Percentiles rank a stretch among this genome's conserved stretches.
These are phyloP conservation scores for Gallinago media DNA, from an alignment of 2,113 vertebrate species.

Conservation along the genomic window DNA sequence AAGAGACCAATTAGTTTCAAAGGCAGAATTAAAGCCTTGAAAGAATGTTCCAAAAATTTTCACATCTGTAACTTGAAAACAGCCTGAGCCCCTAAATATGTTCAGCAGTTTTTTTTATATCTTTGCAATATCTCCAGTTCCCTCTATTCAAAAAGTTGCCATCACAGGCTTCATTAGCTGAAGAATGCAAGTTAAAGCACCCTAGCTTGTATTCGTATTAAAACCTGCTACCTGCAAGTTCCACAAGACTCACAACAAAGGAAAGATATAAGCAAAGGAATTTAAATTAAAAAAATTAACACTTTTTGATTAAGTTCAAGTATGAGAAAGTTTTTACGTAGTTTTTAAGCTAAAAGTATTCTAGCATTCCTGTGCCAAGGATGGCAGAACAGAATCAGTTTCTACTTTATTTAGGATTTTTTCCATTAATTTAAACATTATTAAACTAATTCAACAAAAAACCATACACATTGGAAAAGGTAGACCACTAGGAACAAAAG, in stretches of 20 bases:
- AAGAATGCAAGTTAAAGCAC: not conserved
- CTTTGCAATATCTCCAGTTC: not conserved
- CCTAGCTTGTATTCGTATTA: not conserved
- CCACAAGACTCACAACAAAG: not conserved
- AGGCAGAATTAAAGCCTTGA: not conserved
- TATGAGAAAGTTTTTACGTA: not conserved
- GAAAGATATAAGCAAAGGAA: not conserved
- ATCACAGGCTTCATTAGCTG: not conserved
- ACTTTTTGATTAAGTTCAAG: not conserved
- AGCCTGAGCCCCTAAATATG: rapidly evolving
- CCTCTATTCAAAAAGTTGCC: not conserved
- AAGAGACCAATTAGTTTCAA: not conserved
- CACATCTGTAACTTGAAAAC: not conserved
- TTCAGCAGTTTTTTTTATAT: not conserved
- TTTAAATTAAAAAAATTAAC: not conserved
- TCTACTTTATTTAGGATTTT: not conserved
- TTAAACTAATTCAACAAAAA: not conserved
- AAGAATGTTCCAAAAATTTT: not conserved
- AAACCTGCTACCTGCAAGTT: not conserved
- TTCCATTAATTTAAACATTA: not conserved
- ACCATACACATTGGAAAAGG: not conserved
- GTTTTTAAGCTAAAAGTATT: not conserved
- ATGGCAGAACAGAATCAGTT: not conserved
- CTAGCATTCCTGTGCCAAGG: not conserved
- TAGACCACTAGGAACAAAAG: not conserved